phyloP scores from a whole-genome alignment of 1,140 invertebrate species.

The Magallana gigas region DNA sequence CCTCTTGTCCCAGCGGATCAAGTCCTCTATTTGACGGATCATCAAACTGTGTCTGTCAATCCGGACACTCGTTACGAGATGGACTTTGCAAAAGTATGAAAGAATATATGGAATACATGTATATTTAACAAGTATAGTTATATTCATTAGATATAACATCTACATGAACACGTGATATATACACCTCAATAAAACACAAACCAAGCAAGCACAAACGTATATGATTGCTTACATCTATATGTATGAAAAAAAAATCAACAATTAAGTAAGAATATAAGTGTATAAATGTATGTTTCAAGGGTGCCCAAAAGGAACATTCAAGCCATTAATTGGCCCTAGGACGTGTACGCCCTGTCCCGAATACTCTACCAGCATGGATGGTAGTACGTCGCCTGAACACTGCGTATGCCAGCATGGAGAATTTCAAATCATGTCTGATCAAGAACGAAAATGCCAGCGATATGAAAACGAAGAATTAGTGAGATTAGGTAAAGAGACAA shows the following conservation, averaged over 20 bases:
- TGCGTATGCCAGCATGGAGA: conserved; percentile 1
- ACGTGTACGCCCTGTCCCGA: not conserved
- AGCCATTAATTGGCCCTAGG: not conserved
- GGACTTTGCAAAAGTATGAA: not conserved
- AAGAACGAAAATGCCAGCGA: conserved; percentile 5
- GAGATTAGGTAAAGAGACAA: not conserved
- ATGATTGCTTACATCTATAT: too few relatives aligned
- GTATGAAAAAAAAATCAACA: too few relatives aligned
- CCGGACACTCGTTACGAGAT: not conserved
- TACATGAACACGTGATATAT: too few relatives aligned
- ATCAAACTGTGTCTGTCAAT: not conserved
- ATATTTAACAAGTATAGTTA: too few relatives aligned
- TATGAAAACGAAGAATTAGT: conserved; percentile 20
- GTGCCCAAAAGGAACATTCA: not conserved
- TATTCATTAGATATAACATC: too few relatives aligned
- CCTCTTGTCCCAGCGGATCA: not conserved
- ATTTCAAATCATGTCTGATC: not conserved
- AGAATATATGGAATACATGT: not conserved
- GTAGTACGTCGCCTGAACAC: not conserved
- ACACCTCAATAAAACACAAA: too few relatives aligned
- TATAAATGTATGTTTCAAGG: not conserved
- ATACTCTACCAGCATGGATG: not conserved
- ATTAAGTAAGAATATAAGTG: too few relatives aligned
- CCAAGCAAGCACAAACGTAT: too few relatives aligned
- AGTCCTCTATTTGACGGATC: not conserved